A percentile compares a stretch with the other conserved stretches of the same genome.
Evolutionary conservation across 2,113 vertebrate genomes (phyloP).

Genomic region (Periophthalmodon schlosseri): DNA sequence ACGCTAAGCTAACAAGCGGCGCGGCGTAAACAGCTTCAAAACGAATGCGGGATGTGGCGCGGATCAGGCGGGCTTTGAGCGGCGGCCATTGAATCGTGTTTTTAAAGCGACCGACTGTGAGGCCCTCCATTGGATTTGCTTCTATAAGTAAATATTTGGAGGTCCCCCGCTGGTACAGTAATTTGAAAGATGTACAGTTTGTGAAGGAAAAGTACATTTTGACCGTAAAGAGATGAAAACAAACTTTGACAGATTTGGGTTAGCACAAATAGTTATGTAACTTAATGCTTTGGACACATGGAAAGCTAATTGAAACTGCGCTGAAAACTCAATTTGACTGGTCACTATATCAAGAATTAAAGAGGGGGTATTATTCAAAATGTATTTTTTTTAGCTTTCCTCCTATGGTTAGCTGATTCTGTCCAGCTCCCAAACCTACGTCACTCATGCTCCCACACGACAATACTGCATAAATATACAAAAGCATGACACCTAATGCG

Average conservation of each 20-base stretch:
- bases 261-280: not conserved
- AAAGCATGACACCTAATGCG: too few relatives aligned
- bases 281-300: not conserved
- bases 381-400: too few relatives aligned
- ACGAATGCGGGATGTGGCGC: constrained; percentile 48
- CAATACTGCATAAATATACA: too few relatives aligned
- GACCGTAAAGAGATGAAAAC: not conserved
- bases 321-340: not conserved
- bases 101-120: constrained; percentile 35
- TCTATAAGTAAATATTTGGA: constrained; percentile 50
- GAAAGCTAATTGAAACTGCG: not conserved
- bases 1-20: constrained; percentile 39
- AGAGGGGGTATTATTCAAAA: too few relatives aligned
- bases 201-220: constrained; percentile 6
- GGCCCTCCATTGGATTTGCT: constrained; percentile 12
- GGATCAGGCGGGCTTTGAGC: constrained; percentile 50
- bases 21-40: constrained; percentile 66
- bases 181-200: constrained; percentile 15
- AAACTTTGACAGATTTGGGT: not conserved
- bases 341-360: not conserved
- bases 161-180: constrained; percentile 22
- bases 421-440: too few relatives aligned
- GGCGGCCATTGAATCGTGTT: constrained; percentile 41
- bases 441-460: too few relatives aligned
- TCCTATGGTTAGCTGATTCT: too few relatives aligned